Evolutionary conservation across 1,140 invertebrate genomes (phyloP).

Genomic region (Musca vetustissima): DNA sequence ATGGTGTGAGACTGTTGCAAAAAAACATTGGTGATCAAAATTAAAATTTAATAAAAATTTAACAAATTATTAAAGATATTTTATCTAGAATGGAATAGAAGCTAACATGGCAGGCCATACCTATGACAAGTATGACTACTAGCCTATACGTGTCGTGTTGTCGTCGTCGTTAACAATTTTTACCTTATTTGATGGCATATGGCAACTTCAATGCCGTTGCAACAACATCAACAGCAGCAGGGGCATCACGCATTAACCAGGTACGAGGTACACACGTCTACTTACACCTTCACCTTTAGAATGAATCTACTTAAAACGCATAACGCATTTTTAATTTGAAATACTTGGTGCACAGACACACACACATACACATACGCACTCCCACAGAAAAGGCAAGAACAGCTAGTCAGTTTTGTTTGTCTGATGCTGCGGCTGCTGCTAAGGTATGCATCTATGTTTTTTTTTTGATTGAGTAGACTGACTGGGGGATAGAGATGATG

Average conservation of each 20-base stretch:
- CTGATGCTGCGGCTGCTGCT: no score
- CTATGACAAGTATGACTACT: no score
- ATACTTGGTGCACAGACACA: neutral
- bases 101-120: no score
- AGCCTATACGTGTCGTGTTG: no score
- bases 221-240: neutral
- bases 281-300: conserved; percentile 23
- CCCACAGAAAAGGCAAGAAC: neutral
- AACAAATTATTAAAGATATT: conserved; percentile 19
- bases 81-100: neutral
- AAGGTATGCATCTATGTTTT: neutral
- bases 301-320: conserved; percentile 14
- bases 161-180: no score
- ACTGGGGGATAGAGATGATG: no score
- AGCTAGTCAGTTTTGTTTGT: no score
- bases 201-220: no score
- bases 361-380: neutral
- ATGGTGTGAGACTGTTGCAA: neutral
- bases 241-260: no score
- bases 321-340: conserved; percentile 21
- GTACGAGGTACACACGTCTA: neutral
- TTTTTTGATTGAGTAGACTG: neutral
- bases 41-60: conserved; percentile 21
- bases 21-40: neutral
- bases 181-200: no score